phyloP scores from a whole-genome alignment of 2,113 vertebrate genomes.

The Telmatochromis bifrenatus region DNA sequence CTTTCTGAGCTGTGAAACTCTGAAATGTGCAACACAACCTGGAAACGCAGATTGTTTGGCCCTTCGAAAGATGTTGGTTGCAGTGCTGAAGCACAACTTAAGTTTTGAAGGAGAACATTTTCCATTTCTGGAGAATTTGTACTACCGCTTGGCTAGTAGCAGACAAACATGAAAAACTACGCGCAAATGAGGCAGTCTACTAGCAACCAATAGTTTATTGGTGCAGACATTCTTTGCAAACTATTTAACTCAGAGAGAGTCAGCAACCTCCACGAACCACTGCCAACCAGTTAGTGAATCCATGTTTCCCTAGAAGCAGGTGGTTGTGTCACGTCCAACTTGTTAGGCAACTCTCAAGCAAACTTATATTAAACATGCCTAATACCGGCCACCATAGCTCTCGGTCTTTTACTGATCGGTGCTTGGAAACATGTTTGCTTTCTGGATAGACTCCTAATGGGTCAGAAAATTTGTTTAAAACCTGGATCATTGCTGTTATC shows the following conservation, averaged over 20 bases:
- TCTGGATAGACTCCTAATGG: not conserved
- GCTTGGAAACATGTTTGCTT: not conserved
- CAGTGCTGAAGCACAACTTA: not conserved
- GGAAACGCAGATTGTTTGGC: not conserved
- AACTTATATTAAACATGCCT: not conserved
- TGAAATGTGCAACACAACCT: not conserved
- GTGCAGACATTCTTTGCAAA: not conserved
- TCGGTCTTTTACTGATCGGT: not conserved
- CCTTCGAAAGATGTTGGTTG: not conserved
- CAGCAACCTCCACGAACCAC: not conserved
- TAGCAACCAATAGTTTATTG: not conserved
- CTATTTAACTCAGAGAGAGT: not conserved
- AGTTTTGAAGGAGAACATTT: not conserved
- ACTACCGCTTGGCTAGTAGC: not conserved
- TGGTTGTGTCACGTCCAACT: not conserved
- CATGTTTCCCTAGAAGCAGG: not conserved
- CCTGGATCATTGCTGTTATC: not conserved
- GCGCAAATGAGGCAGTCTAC: not conserved
- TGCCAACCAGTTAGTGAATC: not conserved
- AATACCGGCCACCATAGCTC: not conserved
- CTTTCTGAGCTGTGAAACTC: not conserved
- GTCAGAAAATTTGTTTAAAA: not conserved
- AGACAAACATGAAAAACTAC: not conserved
- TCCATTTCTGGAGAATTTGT: not conserved
- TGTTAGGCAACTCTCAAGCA: not conserved